Percentiles rank a stretch among this genome's conserved stretches.
These are phyloP conservation scores for Zaprionus ornatus DNA, from an alignment of 1,140 invertebrate species.

Conservation along the genomic window DNA sequence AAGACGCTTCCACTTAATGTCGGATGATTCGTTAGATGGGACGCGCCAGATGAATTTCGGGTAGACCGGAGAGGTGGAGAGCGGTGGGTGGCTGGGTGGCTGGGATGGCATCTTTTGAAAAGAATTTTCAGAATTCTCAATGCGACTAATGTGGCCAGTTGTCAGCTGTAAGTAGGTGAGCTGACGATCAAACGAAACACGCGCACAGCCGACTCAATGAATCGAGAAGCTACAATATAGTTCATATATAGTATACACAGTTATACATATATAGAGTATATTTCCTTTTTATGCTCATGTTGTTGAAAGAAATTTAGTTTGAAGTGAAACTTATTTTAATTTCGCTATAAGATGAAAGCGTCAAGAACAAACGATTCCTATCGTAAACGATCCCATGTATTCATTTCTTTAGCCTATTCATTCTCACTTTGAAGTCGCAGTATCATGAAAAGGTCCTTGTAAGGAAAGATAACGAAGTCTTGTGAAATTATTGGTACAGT, in stretches of 20 bases:
- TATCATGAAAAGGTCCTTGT: background rate
- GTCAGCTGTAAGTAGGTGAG: conserved; percentile 40
- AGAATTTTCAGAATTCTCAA: conserved; percentile 46
- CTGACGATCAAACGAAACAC: conserved; percentile 31
- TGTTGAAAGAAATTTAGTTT: background rate
- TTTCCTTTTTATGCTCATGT: background rate
- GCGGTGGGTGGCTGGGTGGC: background rate
- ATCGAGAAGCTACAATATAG: background rate
- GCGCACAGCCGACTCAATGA: conserved; percentile 5
- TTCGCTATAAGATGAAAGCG: background rate
- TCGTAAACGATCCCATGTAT: background rate
- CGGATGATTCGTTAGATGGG: conserved; percentile 4
- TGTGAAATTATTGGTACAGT: conserved; percentile 29
- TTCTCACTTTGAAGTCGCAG: background rate
- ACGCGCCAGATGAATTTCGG: background rate
- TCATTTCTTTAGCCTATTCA: background rate
- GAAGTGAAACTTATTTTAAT: background rate
- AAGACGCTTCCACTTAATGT: conserved; percentile 28
- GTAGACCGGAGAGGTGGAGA: background rate
- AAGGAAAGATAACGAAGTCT: background rate
- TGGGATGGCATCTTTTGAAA: conserved; percentile 33
- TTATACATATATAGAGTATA: too few relatives aligned
- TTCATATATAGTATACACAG: background rate
- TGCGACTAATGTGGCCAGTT: conserved; percentile 41
- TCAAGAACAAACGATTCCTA: background rate